phyloP scores from a whole-genome alignment of 1,140 invertebrate genomes.

The Condylostylus longicornis region DNA sequence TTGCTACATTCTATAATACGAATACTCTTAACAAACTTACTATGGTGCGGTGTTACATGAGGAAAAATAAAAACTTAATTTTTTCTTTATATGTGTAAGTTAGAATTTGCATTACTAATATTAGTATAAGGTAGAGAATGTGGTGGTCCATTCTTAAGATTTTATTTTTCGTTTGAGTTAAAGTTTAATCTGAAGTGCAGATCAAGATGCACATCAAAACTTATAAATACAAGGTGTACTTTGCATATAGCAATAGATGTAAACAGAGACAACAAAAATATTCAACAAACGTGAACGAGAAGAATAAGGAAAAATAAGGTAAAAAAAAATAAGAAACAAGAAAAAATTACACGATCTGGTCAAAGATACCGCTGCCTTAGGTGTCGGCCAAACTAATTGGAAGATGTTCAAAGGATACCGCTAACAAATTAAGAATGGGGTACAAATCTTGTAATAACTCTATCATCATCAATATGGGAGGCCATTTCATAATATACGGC shows the following conservation, averaged over 20 bases:
- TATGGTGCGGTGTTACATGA: too few species aligned
- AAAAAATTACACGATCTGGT: background rate
- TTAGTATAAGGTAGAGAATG: too few species aligned
- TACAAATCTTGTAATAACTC: constrained; percentile 9
- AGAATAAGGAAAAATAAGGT: background rate
- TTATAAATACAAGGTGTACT: too few species aligned
- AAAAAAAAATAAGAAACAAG: background rate
- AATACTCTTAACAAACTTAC: too few species aligned
- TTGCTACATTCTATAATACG: too few species aligned
- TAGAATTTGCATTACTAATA: too few species aligned
- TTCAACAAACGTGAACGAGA: background rate
- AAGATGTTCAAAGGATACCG: constrained; percentile 8
- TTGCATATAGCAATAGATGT: background rate
- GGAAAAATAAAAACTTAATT: too few species aligned
- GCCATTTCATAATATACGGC: too few species aligned
- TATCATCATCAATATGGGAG: constrained; percentile 5
- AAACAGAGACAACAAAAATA: background rate
- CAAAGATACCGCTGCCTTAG: constrained; percentile 6
- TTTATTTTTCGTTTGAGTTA: too few species aligned
- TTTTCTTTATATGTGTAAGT: too few species aligned
- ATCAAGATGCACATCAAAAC: too few species aligned
- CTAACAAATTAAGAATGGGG: constrained; percentile 7
- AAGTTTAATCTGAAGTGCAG: background rate
- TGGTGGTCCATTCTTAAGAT: too few species aligned
- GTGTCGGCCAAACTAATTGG: constrained; percentile 10